Evolutionary conservation across 2,888 invertebrate species (phyloP), one percentile per base, ranked within the genome.

Genomic region (Nasonovia ribisnigri): DNA sequence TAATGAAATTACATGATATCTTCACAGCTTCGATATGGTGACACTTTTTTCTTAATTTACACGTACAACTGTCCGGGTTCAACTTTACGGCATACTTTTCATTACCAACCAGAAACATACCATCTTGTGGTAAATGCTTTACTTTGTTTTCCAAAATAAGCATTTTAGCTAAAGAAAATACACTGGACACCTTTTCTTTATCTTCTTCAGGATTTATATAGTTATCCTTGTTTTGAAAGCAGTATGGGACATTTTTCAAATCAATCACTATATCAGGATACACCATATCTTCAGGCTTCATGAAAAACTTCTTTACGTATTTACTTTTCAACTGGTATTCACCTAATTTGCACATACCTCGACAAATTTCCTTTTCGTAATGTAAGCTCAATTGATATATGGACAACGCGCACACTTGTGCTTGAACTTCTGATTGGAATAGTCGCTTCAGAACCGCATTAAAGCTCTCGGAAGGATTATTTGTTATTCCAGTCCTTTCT

Each of bases 241-340:
- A 87, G 26, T 46, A 87, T 46, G 87, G 87, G 29, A 87, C 5
- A 29, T 46, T 43, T 46, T 87, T 48, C 48, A 48, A 48, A 87
- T 48, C 48, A 1, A 87, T 29, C 48, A 87, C 43, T 26, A 5
- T 11, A 24, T 87, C 48, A 46, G 87, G 87, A 87, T 46, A 87
- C 43, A 48, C 48, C 43, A 87, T 87, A 43, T 87, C 87, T 84
- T 84, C 84, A 42, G 84, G 84, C 84, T 84, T 84, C 84, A 84
- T 87, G 87, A 87, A 87, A 48, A 43, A 87, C 0, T 87, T 43
- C 24, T 46, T 26, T 8, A 29, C 87, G 3, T 46, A 46, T 48
- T 87, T 46, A 42, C 46, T 29, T 29, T 87, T 87, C 29, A 87
- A 87, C 48, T 87, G 36, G 87, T 87, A 87, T 43, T 87, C 48